Conservation (phyloP, 2,888 invertebrate genomes). For the Emmelina monodactyla region DNA sequence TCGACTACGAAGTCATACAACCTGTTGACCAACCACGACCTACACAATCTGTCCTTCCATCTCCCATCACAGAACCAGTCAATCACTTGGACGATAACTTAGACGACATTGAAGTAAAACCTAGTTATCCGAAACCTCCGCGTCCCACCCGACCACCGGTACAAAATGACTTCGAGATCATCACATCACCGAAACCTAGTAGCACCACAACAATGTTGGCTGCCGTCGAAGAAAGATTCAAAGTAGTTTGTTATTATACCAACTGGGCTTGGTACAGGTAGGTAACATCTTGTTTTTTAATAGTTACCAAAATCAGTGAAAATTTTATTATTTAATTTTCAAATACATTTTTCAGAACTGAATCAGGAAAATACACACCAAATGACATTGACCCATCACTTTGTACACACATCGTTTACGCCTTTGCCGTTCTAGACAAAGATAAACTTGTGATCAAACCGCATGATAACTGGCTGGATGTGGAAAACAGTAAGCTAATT, state of each 20-base stretch:
- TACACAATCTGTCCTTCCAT: constrained; percentile 10
- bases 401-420: constrained; percentile 92
- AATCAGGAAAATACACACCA: constrained; percentile 81
- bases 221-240: constrained; percentile 59
- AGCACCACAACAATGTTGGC: constrained; percentile 16
- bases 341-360: constrained; percentile 63
- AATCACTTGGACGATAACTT: constrained; percentile 43
- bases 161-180: constrained; percentile 21
- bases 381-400: constrained; percentile 83
- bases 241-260: constrained; percentile 90
- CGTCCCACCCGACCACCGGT: constrained; percentile 21
- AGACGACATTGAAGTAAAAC: constrained; percentile 49
- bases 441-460: constrained; percentile 79
- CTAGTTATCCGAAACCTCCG: constrained; percentile 22
- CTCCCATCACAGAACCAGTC: constrained; percentile 27
- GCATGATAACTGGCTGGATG: constrained; percentile 88
- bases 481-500: constrained; percentile 78
- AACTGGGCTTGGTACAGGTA: constrained; percentile 92
- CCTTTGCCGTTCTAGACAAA: constrained; percentile 86
- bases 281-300: constrained; percentile 3
- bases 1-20: constrained; percentile 24
- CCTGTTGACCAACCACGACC: constrained; percentile 1
- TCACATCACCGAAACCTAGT: constrained; percentile 28
- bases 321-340: background rate
- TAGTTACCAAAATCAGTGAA: background rate